Base-by-base conservation (phyloP, 2,797 vertebrate species). In the Coregonus sp. region DNA sequence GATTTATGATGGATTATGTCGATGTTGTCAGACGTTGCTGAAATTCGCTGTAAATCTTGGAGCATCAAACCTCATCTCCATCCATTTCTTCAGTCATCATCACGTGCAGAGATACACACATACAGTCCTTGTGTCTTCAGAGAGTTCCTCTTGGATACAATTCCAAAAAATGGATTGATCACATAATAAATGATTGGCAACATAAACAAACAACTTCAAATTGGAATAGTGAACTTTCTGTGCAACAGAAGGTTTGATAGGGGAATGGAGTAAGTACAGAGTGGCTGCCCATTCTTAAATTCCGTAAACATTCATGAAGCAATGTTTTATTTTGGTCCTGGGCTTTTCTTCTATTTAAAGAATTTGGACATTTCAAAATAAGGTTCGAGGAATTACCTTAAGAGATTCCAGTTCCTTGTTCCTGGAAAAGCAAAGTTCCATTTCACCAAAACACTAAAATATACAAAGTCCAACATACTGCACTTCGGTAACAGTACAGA, bases 391-490 rank as follows among this genome's bases (percentile, higher is more conserved):
- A 25, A 54, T 52, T 47, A 20, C 14, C 47, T 70, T 25, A 66
- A 66, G 54, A 78, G 7, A 29, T 51, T 59, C 3, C 72, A 20
- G 68, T 18, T 50, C 68, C 40, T 20, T 18, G 35, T 20, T 68
- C 33, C 31, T 37, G 16, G 29, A 68, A 68, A 68, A 35, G 66
- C 15, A 68, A 18, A 68, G 66, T 68, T 68, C 66, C 14, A 37
- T 18, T 66, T 68, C 15, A 68, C 3, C 11, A 70, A 70, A 35
- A 70, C 35, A 7, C 75, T 86, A 25, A 47, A 47, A 47, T 47
- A 12, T 47, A 47, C 40, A 47, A 75, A 77, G 72, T 76, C 85
- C 51, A 81, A 82, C 77, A 75, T 83, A 40, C 80, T 83, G 82
- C 82, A 86, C 78, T 75, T 81, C 66, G 80, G 16, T 40, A 29